Base-by-base conservation (phyloP, 2,888 invertebrate genomes). In the Pristionchus arcanus region DNA sequence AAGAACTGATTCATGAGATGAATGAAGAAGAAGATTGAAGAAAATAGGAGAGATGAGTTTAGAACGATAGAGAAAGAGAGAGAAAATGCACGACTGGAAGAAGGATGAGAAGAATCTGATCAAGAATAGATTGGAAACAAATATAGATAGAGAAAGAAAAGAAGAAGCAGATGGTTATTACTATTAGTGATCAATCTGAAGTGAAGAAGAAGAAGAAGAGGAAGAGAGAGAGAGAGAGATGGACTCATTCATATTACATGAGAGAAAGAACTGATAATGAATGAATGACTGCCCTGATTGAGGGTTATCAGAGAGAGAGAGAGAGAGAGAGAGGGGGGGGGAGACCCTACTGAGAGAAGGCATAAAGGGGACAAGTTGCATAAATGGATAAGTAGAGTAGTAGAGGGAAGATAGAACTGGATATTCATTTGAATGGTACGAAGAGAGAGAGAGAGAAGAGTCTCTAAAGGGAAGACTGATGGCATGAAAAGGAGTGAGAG, bases 381-480 rank as follows among this genome's bases (percentile, higher is more conserved):
- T 37, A 86, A 66, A 86, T 34, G 66, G 86, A 66, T 34, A n/a
- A 49, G 49, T 77, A 77, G 83, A 42, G 77, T 77, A 42, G 77
- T 77, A 77, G 66, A 37, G 37, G 63, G 86, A 74, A 86, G 66
- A 59, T 37, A 37, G 86, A 66, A 66, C 53, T 84, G 53, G 53
- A 66, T 37, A 86, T 86, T 86, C 86, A 59, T 66, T 86, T 66
- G 83, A 83, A 83, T 83, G 53, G 55, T 49, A 25, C 49, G 25
- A 13, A 49, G 83, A 55, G 83, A 83, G 42, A 49, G 83, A 55
- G 83, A 83, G 83, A 63, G 53, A 53, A 49, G 37, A 77, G 77
- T 77, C 77, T 42, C 42, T 77, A 77, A 77, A 74, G 74, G 74
- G 74, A 74, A 77, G 77, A 77, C 77, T 77, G 77, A 77, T 77